phyloP scores from a whole-genome alignment of 2,888 invertebrate genomes.

The Rhagonycha fulva region DNA sequence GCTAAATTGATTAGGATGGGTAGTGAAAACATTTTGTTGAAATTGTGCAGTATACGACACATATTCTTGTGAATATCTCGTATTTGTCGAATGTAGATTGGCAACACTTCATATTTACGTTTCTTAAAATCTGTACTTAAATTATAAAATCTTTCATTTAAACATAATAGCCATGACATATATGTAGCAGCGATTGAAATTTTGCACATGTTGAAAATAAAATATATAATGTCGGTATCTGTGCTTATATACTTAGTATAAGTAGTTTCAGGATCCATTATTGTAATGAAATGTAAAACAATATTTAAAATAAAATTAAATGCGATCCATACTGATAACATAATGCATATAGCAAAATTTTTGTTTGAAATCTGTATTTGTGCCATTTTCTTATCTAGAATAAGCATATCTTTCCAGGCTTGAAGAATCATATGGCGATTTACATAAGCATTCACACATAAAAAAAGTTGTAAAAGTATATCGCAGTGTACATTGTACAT shows the following conservation, averaged over 20 bases:
- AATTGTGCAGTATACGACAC: neutral
- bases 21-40: neutral
- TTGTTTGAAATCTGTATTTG: neutral
- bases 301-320: neutral
- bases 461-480: neutral
- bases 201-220: neutral
- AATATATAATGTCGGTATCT: neutral
- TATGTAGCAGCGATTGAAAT: neutral
- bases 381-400: neutral
- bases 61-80: neutral
- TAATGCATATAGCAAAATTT: neutral
- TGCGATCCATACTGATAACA: neutral
- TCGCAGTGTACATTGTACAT: neutral
- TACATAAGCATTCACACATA: neutral
- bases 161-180: neutral
- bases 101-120: neutral
- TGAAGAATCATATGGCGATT: neutral
- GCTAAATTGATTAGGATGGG: neutral
- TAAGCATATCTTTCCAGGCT: neutral
- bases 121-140: neutral
- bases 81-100: neutral
- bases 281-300: neutral
- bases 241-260: too few relatives aligned
- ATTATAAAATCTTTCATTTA: neutral
- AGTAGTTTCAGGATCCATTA: too few relatives aligned